Base-by-base conservation (phyloP, 2,113 vertebrate species). In the Struthidea cinerea region DNA sequence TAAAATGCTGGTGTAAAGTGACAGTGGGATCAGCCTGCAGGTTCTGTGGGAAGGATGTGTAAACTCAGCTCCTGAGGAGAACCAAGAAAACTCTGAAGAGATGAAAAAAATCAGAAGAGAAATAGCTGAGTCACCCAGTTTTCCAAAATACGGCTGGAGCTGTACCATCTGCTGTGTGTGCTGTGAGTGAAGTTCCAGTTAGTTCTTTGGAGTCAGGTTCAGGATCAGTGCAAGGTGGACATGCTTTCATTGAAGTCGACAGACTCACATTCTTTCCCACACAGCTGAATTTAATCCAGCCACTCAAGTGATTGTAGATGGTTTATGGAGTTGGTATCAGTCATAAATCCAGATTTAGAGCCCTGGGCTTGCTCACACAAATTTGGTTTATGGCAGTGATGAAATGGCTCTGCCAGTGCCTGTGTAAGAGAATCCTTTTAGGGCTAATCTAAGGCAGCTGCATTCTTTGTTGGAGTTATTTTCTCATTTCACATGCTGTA, bases 381-480 rank as follows among this genome's bases (percentile, higher is more conserved):
- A 32, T 79, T 30, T 68, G 57, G 42, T 63, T 83, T 70, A 18
- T 14, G 35, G 82, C 77, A 87, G n/a, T 2, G 49, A 28, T 63
- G 90, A 78, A 77, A 32, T 55, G 22, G 24, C 78, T 71, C 13
- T 78, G 42, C 50, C 52, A 53, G 2, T 22, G 53, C 73, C n/a
- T 89, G 56, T 69, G 87, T 50, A n/a, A 46, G 52, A 46, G 17
- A 39, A 55, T 81, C 85, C 21, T 57, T 67, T 28, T 3, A 52
- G 56, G 39, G 41, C 74, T 78, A 15, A 23, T 24, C 16, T 28
- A 11, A 67, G 16, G 7, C 55, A 50, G 52, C 75, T 67, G 23
- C 13, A 2, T 30, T 78, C 33, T 41, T n/a, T 37, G 41, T 1
- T 56, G 0, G 1, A 44, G 3, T 47, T 30, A 1, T 44, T 63